Percentiles rank a stretch among this genome's conserved stretches.
phyloP scores from a whole-genome alignment of 2,797 vertebrate genomes.

The Pipistrellus pipistrellus region DNA sequence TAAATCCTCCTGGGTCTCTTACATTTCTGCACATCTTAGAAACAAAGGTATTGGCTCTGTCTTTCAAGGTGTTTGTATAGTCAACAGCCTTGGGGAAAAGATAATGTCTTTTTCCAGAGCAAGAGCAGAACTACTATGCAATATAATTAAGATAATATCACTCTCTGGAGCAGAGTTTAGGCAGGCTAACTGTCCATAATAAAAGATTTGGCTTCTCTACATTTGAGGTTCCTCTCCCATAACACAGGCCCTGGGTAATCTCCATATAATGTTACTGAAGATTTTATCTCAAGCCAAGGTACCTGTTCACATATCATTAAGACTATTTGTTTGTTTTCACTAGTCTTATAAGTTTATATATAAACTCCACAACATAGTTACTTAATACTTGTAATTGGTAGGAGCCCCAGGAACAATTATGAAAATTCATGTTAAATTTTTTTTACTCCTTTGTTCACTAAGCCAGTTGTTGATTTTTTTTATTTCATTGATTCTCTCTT shows the following conservation, averaged over 20 bases:
- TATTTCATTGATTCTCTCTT: not conserved
- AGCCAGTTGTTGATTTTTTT: not conserved
- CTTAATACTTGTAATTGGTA: not conserved
- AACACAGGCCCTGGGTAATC: not conserved
- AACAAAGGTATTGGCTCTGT: not conserved
- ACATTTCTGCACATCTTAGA: constrained; percentile 38
- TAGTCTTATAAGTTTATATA: not conserved
- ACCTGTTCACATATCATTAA: not conserved
- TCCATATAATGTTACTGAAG: not conserved
- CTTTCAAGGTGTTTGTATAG: not conserved
- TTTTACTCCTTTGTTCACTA: not conserved
- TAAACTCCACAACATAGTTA: not conserved
- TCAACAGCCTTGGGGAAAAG: constrained; percentile 11
- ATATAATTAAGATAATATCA: constrained; percentile 17
- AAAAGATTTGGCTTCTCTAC: not conserved
- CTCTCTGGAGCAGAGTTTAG: not conserved
- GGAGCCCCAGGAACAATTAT: not conserved
- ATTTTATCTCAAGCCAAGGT: constrained; percentile 10
- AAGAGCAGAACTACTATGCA: not conserved
- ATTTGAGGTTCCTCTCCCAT: not conserved
- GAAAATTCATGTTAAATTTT: not conserved
- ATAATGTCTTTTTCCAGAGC: not conserved
- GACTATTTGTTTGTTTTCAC: not conserved
- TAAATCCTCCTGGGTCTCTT: not conserved
- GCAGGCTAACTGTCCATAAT: not conserved